Evolutionary conservation across 2,113 vertebrate genomes (phyloP).

Genomic region (Collichthys lucidus): DNA sequence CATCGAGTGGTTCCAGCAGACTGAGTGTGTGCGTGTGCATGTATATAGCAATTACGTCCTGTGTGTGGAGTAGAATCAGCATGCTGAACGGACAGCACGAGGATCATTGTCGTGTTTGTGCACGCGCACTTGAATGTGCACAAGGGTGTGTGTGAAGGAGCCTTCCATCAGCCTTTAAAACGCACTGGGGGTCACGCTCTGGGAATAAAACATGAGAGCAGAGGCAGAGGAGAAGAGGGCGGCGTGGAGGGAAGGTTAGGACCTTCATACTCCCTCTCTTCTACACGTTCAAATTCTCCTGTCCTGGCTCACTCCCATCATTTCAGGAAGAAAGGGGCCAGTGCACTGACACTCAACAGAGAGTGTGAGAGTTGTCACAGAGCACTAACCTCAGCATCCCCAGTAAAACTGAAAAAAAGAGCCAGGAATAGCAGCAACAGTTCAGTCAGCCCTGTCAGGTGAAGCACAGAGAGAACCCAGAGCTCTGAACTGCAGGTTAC

Average conservation of each 20-base stretch:
- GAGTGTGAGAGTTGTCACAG: constrained; percentile 60
- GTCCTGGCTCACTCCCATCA: constrained; percentile 20
- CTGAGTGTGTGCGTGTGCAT: constrained; percentile 20
- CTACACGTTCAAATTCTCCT: constrained; percentile 5
- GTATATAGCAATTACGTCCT: constrained; percentile 22
- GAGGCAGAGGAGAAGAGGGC: constrained; percentile 3
- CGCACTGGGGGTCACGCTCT: constrained; percentile 27
- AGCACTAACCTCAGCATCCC: constrained; percentile 41
- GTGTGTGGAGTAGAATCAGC: constrained; percentile 4
- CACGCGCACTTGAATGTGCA: neutral
- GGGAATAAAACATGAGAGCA: constrained; percentile 62
- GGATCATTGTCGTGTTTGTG: constrained; percentile 17
- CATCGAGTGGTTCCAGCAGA: constrained; percentile 51
- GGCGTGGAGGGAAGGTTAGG: constrained; percentile 19
- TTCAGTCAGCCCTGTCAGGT: constrained; percentile 51
- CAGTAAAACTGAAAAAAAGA: neutral
- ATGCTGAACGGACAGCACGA: constrained; percentile 15
- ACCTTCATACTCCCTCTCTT: constrained; percentile 9
- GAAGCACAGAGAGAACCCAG: constrained; percentile 47
- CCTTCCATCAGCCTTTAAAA: constrained; percentile 37
- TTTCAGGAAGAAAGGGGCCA: constrained; percentile 25
- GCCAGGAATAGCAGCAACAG: constrained; percentile 46
- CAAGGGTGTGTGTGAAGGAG: neutral
- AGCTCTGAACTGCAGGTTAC: constrained; percentile 39
- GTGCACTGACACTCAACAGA: constrained; percentile 47